Evolutionary conservation across 2,888 invertebrate genomes (phyloP).

Genomic region (Drepana falcataria): DNA sequence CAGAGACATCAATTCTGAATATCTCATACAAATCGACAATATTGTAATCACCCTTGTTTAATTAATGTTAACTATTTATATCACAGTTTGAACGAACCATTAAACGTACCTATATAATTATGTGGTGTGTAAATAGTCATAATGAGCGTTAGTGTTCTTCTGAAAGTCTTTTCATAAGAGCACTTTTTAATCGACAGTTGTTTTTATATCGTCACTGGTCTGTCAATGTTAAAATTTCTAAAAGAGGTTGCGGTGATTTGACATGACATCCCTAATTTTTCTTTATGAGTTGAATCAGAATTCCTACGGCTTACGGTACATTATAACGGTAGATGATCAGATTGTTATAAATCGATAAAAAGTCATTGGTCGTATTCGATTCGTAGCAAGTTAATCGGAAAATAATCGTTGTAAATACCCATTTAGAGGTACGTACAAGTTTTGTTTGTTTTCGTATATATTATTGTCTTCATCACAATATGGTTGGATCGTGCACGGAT

Average conservation of each 20-base stretch:
- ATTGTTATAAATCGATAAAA: slow-evolving; percentile 57
- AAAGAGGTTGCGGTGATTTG: slow-evolving; percentile 11
- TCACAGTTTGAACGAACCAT: too few species aligned
- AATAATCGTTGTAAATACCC: slow-evolving; percentile 47
- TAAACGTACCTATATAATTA: too few species aligned
- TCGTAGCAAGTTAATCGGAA: slow-evolving; percentile 55
- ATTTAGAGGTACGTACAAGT: slow-evolving; percentile 36
- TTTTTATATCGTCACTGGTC: too few species aligned
- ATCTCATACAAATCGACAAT: too few species aligned
- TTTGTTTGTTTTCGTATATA: slow-evolving; percentile 35
- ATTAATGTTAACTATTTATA: too few species aligned
- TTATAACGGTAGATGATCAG: slow-evolving; percentile 65
- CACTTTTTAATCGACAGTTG: too few species aligned
- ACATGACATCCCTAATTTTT: slow-evolving; percentile 31
- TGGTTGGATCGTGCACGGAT: slow-evolving; percentile 25
- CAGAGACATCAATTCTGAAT: too few species aligned
- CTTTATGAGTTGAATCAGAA: slow-evolving; percentile 54
- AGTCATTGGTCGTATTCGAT: slow-evolving; percentile 50
- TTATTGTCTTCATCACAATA: slow-evolving; percentile 34
- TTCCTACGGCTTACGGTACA: slow-evolving; percentile 59
- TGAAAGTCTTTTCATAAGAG: too few species aligned
- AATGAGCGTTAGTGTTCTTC: too few species aligned
- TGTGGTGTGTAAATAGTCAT: too few species aligned
- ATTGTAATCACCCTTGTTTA: too few species aligned
- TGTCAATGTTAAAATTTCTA: too few species aligned